Evolutionary conservation across 2,888 invertebrate genomes (phyloP).

Genomic region (Cylloceria caligata): DNA sequence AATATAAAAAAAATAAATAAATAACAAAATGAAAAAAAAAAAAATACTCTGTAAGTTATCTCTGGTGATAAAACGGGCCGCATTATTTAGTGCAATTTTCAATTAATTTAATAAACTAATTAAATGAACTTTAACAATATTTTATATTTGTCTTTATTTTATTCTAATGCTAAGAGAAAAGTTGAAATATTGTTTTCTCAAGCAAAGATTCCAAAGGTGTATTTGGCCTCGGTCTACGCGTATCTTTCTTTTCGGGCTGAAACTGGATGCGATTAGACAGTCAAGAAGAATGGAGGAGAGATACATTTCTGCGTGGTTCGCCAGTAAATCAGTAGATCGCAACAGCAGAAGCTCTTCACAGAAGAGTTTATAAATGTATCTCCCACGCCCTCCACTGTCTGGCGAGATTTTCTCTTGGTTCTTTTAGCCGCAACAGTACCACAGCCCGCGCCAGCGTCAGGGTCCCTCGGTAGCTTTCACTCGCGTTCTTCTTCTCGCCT

Average conservation of each 20-base stretch:
- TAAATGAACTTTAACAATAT: background rate
- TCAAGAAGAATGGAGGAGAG: conserved; percentile 21
- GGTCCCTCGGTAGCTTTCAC: conserved; percentile 23
- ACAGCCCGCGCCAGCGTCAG: background rate
- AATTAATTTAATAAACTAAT: background rate
- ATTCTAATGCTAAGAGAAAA: background rate
- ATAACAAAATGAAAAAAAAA: background rate
- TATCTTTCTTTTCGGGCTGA: background rate
- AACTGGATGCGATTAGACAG: conserved; percentile 61
- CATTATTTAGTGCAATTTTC: background rate
- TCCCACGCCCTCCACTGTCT: conserved; percentile 82
- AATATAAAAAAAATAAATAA: conserved; percentile 5
- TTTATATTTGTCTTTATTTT: background rate
- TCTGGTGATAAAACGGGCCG: background rate
- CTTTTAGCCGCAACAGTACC: conserved; percentile 27
- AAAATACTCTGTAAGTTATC: background rate
- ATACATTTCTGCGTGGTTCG: conserved; percentile 61
- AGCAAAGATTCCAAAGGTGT: background rate
- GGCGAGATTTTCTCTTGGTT: conserved; percentile 63
- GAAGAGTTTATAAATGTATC: conserved; percentile 82
- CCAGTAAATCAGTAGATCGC: conserved; percentile 77
- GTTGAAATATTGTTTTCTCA: background rate
- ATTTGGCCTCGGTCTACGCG: background rate
- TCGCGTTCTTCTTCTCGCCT: conserved; percentile 22
- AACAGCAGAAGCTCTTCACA: conserved; percentile 67